phyloP scores from a whole-genome alignment of 92 coral and sea anemone genomes.

The Diadumene lineata region DNA sequence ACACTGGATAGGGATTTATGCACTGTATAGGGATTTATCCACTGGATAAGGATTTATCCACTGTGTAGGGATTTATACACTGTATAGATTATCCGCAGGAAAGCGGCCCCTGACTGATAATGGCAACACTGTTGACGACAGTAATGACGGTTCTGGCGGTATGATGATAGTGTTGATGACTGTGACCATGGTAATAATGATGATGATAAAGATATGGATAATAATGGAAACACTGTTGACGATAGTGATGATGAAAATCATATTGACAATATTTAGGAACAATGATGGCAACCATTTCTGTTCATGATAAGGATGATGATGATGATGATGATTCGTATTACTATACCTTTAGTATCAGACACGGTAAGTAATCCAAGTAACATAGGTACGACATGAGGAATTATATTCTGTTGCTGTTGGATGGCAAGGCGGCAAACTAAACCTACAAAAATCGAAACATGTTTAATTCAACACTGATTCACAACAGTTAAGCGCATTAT shows the following conservation, averaged over 20 bases:
- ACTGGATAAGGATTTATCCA: no score
- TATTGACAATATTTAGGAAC: no score
- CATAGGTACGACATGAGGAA: slow-evolving; percentile 44
- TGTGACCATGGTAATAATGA: neutral
- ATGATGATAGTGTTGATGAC: neutral
- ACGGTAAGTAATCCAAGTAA: slow-evolving; percentile 49
- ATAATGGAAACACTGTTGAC: neutral
- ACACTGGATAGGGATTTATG: no score
- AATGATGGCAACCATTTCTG: neutral
- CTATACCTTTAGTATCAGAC: no score
- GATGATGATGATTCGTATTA: neutral
- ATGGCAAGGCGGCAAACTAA: slow-evolving; percentile 55
- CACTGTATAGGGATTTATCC: no score
- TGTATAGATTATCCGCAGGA: no score
- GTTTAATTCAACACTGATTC: no score
- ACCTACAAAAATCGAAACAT: slow-evolving; percentile 51
- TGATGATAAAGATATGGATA: neutral
- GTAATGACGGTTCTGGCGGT: neutral
- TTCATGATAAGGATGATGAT: neutral
- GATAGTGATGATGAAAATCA: neutral
- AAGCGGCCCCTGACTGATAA: neutral
- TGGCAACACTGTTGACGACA: neutral
- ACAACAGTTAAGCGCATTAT: no score
- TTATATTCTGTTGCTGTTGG: slow-evolving; percentile 49
- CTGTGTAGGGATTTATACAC: no score